These are phyloP conservation scores for Leptopilina syphax DNA, from an alignment of 2,888 invertebrate species.

Conservation along the genomic window DNA sequence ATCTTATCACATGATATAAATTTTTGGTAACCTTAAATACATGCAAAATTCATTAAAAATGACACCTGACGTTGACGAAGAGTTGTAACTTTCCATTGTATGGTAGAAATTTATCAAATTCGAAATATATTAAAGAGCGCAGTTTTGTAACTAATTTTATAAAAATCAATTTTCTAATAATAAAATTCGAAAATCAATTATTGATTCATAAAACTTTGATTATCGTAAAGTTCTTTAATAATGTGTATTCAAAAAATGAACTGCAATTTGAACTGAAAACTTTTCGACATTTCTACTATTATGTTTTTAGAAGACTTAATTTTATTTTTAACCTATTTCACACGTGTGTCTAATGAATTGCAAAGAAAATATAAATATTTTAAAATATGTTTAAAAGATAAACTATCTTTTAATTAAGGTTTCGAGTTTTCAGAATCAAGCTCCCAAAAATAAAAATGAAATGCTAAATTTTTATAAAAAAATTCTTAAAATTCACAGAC, in stretches of 20 bases:
- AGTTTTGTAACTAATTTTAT: no score
- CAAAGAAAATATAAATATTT: no score
- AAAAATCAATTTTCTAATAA: no score
- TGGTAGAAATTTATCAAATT: not conserved
- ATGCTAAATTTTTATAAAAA: not conserved
- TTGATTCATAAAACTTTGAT: no score
- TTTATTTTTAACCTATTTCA: slow-evolving; percentile 18
- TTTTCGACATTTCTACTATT: slow-evolving; percentile 1
- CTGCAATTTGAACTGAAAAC: no score
- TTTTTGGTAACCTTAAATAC: not conserved
- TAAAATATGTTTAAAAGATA: no score
- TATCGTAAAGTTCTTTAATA: no score
- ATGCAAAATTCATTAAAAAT: not conserved
- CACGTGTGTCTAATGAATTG: slow-evolving; percentile 7
- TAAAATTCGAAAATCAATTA: no score
- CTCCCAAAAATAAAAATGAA: no score
- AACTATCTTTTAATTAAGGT: no score
- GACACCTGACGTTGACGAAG: not conserved
- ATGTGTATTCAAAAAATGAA: no score
- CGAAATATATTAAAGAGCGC: not conserved
- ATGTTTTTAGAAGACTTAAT: slow-evolving; percentile 1
- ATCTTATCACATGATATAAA: slow-evolving; percentile 32
- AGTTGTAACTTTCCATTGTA: not conserved
- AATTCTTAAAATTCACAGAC: not conserved
- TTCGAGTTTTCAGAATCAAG: no score